Evolutionary conservation across 2,113 vertebrate genomes (phyloP), one percentile per base, ranked within the genome.

Genomic region (Pachycephala philippinensis): DNA sequence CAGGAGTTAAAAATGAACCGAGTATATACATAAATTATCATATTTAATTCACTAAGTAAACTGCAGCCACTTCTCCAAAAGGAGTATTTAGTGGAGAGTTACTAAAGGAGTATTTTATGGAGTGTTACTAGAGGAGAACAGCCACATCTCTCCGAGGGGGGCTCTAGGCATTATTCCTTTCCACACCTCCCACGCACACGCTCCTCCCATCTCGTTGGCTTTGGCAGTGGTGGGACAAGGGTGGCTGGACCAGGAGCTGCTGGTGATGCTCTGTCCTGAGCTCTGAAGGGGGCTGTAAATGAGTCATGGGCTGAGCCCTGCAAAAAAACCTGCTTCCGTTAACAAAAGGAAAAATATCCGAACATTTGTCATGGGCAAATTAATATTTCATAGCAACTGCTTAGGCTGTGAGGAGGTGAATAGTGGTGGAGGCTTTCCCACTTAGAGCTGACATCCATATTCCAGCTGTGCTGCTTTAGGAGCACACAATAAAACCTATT

Each of bases 61-160:
- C 52, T 13, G 53, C 72, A 65, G 78, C 37, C 50, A 0, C 37
- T 26, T 13, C 52, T 75, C 39, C 63, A 8, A 35, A 35, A 57
- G 57, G 18, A 56, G 40, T 4, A 3, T 20, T 64, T 60, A 13
- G 8, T 8, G 7, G 35, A 6, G 8, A 3, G 8, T 26, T 49
- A 22, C 8, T 22, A 10, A 28, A 50, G 50, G 31, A 47, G 20
- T 11, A 8, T 27, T 68, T 82, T n/a, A 16, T 12, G 9, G 30
- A 31, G 17, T 6, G 4, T 26, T 23, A 11, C 6, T 6, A 6
- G 16, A 39, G 60, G 17, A 60, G 33, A 23, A 2, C 28, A 56
- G 54, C 30, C 19, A 1, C 0, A 0, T 21, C 10, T 68, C 35
- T 4, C 57, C 0, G 0, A 40, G 39, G 35, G 23, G n/a, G 53